These are phyloP conservation scores for Epizoanthus ramosus DNA, from an alignment of 92 coral and sea anemone genomes.

Conservation along the genomic window DNA sequence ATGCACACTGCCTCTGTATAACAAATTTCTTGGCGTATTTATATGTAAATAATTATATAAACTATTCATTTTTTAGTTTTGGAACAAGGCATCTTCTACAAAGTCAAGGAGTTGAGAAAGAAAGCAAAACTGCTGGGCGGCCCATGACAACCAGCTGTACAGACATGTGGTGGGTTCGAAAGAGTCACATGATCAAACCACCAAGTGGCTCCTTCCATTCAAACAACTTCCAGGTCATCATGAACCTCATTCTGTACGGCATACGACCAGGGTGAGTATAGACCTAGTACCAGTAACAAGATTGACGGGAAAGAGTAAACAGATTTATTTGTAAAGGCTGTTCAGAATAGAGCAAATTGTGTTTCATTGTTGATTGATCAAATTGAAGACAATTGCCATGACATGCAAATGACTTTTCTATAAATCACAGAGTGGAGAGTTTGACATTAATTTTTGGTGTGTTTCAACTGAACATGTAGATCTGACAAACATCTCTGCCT, in stretches of 20 bases:
- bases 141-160: slow-evolving; percentile 77
- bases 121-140: slow-evolving; percentile 49
- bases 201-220: slow-evolving; percentile 95
- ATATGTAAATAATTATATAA: too few species aligned
- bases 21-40: neutral
- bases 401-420: too few species aligned
- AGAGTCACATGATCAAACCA: slow-evolving; percentile 84
- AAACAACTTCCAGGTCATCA: slow-evolving; percentile 88
- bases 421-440: too few species aligned
- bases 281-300: neutral
- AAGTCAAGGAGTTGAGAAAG: slow-evolving; percentile 49
- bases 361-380: too few species aligned
- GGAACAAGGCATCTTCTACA: slow-evolving; percentile 63
- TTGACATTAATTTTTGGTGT: too few species aligned
- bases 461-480: too few species aligned
- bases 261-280: slow-evolving; percentile 78
- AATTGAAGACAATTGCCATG: too few species aligned
- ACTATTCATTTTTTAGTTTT: slow-evolving; percentile 52
- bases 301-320: neutral
- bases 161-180: slow-evolving; percentile 94
- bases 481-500: too few species aligned
- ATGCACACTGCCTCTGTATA: too few species aligned
- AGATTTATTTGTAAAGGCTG: neutral
- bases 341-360: neutral
- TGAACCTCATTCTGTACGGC: slow-evolving; percentile 88